Percentiles rank a stretch among this genome's conserved stretches.
These are phyloP conservation scores for Mormyrops attenuatus DNA, from an alignment of 2,797 vertebrate species.

Conservation along the genomic window DNA sequence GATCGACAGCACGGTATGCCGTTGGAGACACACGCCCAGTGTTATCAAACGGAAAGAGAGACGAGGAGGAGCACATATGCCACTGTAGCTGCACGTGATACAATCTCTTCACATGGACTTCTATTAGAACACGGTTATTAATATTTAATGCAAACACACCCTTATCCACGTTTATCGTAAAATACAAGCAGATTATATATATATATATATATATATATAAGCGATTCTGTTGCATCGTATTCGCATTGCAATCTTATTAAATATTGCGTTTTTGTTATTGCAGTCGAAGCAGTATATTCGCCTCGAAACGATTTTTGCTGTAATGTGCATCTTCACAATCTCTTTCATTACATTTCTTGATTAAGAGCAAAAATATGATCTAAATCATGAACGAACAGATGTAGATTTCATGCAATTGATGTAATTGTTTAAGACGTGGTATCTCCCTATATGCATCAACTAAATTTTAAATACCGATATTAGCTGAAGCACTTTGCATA, in stretches of 20 bases:
- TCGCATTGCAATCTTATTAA: neutral
- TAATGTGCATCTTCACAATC: neutral
- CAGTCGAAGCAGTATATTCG: neutral
- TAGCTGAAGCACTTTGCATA: neutral
- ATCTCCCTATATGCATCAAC: neutral
- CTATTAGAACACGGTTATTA: conserved; percentile 28
- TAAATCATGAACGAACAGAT: neutral
- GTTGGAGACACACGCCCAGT: conserved; percentile 1
- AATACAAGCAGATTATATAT: neutral
- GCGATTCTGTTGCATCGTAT: neutral
- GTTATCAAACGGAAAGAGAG: conserved; percentile 12
- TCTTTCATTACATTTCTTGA: neutral
- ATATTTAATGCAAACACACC: conserved; percentile 34
- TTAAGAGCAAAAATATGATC: neutral
- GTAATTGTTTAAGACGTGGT: neutral
- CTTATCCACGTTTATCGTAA: neutral
- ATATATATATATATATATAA: neutral
- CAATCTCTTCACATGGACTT: conserved; percentile 30
- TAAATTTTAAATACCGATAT: neutral
- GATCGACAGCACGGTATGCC: neutral
- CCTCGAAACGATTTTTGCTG: neutral
- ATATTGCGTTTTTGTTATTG: neutral
- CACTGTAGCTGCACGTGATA: conserved; percentile 29
- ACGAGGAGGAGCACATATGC: conserved; percentile 20
- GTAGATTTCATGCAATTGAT: neutral